These are phyloP conservation scores for Molossus alvarezi DNA, from an alignment of 2,797 vertebrate genomes.

Conservation along the genomic window DNA sequence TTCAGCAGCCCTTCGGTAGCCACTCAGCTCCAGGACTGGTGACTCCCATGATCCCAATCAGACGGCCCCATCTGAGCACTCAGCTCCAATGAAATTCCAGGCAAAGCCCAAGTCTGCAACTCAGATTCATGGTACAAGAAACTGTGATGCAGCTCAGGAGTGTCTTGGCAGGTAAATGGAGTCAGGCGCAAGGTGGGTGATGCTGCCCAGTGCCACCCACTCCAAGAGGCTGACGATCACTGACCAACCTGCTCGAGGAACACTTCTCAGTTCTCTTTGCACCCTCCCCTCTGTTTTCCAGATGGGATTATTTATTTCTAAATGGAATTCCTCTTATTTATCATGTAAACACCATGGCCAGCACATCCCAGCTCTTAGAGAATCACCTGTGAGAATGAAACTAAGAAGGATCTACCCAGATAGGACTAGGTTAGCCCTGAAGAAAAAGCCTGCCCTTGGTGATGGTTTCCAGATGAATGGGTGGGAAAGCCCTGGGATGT, in stretches of 20 bases:
- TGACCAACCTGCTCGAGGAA: not conserved
- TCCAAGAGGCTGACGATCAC: fast-evolving
- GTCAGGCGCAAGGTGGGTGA: too few relatives aligned
- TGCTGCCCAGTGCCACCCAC: not conserved
- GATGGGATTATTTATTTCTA: conserved; percentile 63
- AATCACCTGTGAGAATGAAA: not conserved
- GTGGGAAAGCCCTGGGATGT: not conserved
- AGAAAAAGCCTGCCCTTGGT: not conserved
- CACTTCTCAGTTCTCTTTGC: not conserved
- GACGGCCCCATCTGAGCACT: not conserved
- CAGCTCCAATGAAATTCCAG: not conserved
- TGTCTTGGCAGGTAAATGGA: not conserved
- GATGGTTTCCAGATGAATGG: not conserved
- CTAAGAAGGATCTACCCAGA: not conserved
- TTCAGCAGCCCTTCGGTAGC: not conserved
- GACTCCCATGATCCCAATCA: not conserved
- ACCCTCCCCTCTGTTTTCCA: not conserved
- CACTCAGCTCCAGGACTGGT: not conserved
- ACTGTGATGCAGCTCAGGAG: not conserved
- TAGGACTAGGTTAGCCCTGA: not conserved
- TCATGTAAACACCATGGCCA: not conserved
- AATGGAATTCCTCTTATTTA: conserved; percentile 63
- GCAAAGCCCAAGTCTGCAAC: not conserved
- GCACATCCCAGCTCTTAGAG: not conserved
- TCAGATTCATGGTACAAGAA: not conserved